Conservation (phyloP, 1,140 invertebrate species). For the Zaprionus vittiger region DNA sequence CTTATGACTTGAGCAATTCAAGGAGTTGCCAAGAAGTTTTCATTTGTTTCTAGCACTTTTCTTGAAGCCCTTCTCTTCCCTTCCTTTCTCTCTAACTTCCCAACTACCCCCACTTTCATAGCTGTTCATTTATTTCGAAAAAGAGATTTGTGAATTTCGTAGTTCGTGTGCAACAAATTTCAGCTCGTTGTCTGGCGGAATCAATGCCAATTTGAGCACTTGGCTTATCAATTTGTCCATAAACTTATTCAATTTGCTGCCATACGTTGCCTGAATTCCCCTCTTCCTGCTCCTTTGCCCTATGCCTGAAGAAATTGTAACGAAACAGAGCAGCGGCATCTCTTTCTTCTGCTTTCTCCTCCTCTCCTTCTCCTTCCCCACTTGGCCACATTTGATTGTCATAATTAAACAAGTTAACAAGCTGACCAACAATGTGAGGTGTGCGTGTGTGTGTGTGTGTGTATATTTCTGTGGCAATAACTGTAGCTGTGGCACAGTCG, state of each 20-base stretch:
- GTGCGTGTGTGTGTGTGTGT: background rate
- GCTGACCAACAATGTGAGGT: slow-evolving; percentile 28
- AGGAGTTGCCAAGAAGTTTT: too few species aligned
- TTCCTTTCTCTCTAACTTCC: too few species aligned
- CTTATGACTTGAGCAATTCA: too few species aligned
- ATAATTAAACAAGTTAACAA: slow-evolving; percentile 55
- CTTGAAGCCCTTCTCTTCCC: too few species aligned
- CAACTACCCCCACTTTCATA: too few species aligned
- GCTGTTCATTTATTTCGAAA: background rate
- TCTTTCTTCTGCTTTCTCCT: background rate
- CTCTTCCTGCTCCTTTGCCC: background rate
- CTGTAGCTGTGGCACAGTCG: slow-evolving; percentile 22
- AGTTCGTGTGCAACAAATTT: slow-evolving; percentile 3
- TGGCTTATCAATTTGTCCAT: slow-evolving; percentile 40
- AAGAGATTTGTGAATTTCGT: background rate
- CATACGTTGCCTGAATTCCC: slow-evolving; percentile 30
- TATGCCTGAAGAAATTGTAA: slow-evolving; percentile 16
- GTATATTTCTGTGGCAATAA: slow-evolving; percentile 23
- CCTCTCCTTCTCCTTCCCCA: too few species aligned
- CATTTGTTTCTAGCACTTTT: too few species aligned
- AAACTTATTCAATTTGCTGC: slow-evolving; percentile 46
- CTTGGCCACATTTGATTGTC: slow-evolving; percentile 43
- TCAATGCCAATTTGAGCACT: slow-evolving; percentile 36
- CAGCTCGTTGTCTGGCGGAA: slow-evolving; percentile 4
- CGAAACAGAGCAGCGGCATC: slow-evolving; percentile 31